Base-by-base conservation (phyloP, 2,888 invertebrate species). In the Drosophila flavopinicola region DNA sequence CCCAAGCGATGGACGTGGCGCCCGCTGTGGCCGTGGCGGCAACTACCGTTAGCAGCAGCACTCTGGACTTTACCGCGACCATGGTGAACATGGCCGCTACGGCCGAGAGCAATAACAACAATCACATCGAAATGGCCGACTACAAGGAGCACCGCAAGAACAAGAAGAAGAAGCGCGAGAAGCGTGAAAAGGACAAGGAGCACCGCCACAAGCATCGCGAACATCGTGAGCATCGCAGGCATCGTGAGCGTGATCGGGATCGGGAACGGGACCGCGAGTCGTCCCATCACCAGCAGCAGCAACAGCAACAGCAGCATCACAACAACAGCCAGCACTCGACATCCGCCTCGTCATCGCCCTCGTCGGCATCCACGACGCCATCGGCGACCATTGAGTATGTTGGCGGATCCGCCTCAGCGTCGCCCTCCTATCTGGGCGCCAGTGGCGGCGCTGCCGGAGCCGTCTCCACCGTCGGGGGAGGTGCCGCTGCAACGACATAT, bases 111-210 rank as follows among this genome's bases (percentile, higher is more conserved):
- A 90, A 89, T 59, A 91, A 91, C 71, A 88, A 88, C 64, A 70
- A 88, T 61, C 83, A 85, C 30, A 86, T 90, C 76, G 90, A 85
- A 76, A 91, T 92, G 66, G 72, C 85, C 38, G 83, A 85, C 4
- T 83, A 83, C 54, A 90, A 91, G 65, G 91, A 90, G 52, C 89
- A 89, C 60, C 89, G 89, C 45, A 91, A 91, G 64, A 90, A 88
- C 61, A 91, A 91, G 76, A 91, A 91, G 77, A 91, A 91, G 76
- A 91, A 91, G 71, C 90, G 91, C 33, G 91, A 90, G 59, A 91
- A 91, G 76, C 88, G 90, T 51, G 91, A 91, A 70, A 90, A 89
- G 75, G 90, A 89, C 56, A 88, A 84, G 60, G 88, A 89, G 56
- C 88, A 89, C 73, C 85, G 87, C 24, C 88, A 86, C 63, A 72